Conservation (phyloP, 2,113 vertebrate genomes). For the Poecile atricapillus region DNA sequence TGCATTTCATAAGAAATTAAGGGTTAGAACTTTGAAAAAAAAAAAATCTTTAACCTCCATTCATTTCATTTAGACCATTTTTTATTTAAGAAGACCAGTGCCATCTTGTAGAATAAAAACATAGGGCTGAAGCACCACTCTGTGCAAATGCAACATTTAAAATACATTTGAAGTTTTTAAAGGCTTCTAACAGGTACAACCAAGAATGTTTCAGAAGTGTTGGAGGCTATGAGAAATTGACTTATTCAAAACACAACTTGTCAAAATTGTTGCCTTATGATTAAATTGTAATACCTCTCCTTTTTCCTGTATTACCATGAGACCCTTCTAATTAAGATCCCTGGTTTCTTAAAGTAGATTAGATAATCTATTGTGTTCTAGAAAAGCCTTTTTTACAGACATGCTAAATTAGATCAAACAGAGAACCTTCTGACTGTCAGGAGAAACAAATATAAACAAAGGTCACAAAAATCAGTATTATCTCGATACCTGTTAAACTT, state of each 20-base stretch:
- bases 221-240: neutral
- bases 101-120: neutral
- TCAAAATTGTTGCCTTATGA: neutral
- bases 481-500: slow-evolving; percentile 15
- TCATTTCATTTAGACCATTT: neutral
- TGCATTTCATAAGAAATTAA: neutral
- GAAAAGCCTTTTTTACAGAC: neutral
- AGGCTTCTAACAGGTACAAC: neutral
- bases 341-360: neutral
- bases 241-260: neutral
- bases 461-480: slow-evolving; percentile 1
- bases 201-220: neutral
- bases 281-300: neutral
- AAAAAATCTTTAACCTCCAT: neutral
- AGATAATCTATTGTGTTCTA: neutral
- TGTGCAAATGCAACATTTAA: neutral
- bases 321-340: neutral
- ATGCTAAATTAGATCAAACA: neutral
- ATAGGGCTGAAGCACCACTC: neutral
- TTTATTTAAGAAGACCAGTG: neutral
- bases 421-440: neutral
- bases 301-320: neutral
- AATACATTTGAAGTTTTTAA: neutral
- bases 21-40: neutral
- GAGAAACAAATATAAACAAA: neutral